Conservation (phyloP, 1,140 invertebrate species). For the Latrodectus geometricus region DNA sequence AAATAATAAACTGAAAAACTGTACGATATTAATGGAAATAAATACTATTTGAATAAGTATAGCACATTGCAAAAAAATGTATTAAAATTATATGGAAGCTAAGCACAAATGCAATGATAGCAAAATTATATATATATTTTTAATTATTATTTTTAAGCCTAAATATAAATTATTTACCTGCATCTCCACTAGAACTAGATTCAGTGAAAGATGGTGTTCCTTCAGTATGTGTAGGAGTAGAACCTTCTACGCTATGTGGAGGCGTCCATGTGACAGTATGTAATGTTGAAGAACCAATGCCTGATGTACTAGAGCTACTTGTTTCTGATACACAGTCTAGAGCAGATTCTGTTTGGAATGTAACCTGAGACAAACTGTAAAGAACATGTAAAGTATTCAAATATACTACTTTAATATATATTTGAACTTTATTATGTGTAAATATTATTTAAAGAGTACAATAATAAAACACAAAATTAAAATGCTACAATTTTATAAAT, state of each 20-base stretch:
- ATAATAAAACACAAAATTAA: not conserved
- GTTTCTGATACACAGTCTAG: conserved; percentile 58
- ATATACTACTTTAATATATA: not conserved
- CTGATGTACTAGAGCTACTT: conserved; percentile 67
- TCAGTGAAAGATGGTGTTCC: conserved; percentile 97
- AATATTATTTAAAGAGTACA: not conserved
- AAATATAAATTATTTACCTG: conserved; percentile 73
- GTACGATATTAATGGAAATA: too few relatives aligned
- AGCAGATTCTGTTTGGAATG: conserved; percentile 64
- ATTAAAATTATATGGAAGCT: too few relatives aligned
- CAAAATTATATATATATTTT: not conserved
- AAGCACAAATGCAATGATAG: too few relatives aligned
- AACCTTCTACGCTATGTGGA: conserved; percentile 74
- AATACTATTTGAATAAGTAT: too few relatives aligned
- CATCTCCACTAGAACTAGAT: conserved; percentile 92
- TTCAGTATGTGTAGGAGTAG: conserved; percentile 97
- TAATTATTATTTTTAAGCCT: not conserved
- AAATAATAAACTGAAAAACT: too few relatives aligned
- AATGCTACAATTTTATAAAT: too few relatives aligned
- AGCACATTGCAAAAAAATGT: too few relatives aligned
- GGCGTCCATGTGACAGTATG: conserved; percentile 83
- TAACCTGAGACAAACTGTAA: conserved; percentile 63
- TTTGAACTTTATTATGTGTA: not conserved
- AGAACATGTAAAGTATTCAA: not conserved
- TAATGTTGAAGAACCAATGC: conserved; percentile 71